Evolutionary conservation across 2,888 invertebrate species (phyloP).

Genomic region (Pandemis corylana): DNA sequence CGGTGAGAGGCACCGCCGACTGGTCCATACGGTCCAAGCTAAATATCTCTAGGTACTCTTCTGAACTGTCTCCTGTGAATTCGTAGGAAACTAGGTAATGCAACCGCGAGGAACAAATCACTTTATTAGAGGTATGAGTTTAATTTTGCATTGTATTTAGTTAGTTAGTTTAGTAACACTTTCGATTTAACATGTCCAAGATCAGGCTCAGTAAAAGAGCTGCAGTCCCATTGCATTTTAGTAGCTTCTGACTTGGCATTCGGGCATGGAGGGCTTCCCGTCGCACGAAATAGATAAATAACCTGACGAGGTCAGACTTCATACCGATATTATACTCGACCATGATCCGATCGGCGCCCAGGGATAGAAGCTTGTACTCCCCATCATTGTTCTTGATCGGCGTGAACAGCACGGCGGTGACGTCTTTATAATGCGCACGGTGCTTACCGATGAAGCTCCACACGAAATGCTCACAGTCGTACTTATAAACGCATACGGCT

Average conservation of each 20-base stretch:
- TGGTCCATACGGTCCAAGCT: constrained; percentile 87
- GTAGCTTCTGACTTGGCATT: too few species aligned
- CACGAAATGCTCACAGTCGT: constrained; percentile 57
- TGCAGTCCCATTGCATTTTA: too few species aligned
- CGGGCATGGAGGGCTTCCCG: too few species aligned
- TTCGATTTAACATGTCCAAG: too few species aligned
- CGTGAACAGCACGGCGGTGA: constrained; percentile 84
- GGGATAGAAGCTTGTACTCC: constrained; percentile 81
- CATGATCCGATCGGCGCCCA: constrained; percentile 85
- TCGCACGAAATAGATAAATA: not conserved
- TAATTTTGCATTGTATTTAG: too few species aligned
- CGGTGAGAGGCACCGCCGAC: constrained; percentile 84
- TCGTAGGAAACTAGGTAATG: not conserved
- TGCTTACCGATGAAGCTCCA: constrained; percentile 87
- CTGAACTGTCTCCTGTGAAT: constrained; percentile 62
- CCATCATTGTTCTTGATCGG: constrained; percentile 62
- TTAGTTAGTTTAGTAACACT: too few species aligned
- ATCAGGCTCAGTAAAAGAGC: too few species aligned
- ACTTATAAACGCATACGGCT: constrained; percentile 81
- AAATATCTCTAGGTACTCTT: constrained; percentile 68
- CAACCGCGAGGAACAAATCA: too few species aligned
- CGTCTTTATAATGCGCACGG: constrained; percentile 85
- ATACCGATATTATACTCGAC: constrained; percentile 83
- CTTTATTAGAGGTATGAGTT: too few species aligned
- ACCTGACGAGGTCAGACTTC: not conserved